Base-by-base conservation (phyloP, 2,888 invertebrate species). In the Pterobdella sp. region DNA sequence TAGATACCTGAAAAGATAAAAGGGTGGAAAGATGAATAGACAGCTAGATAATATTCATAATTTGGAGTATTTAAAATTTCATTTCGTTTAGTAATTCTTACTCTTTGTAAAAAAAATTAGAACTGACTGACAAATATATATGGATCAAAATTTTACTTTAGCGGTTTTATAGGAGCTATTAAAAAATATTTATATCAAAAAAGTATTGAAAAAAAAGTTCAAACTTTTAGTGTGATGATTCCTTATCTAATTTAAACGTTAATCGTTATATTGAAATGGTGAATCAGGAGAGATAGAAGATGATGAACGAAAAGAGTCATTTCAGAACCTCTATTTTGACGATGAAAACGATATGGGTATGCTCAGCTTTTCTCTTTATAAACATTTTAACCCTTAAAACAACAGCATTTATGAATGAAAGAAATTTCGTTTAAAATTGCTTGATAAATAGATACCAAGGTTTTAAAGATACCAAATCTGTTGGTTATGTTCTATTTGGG, bases 281-380 rank as follows among this genome's bases (percentile, higher is more conserved):
- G 60, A 56, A n/a, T 22, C 18, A 3, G 60, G 26, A 4, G 60
- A 35, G 3, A n/a, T n/a, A n/a, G 66, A 66, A 14, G 66, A 66
- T 32, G 66, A 10, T 29, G 18, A 18, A 3, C 26, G 52, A 31
- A 66, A 26, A 36, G 65, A 60, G n/a, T 10, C 63, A n/a, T 71
- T 32, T 31, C 71, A 52, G 26, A 63, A 71, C 52, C 60, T 35
- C 14, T 63, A 49, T n/a, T 71, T 66, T 42, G 71, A 71, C 10
- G 68, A 36, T 42, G 42, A 37, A 2, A 64, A 72, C 14, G 72
- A 72, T 35, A 35, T 64, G 26, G 63, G 34, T 22, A 49, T 42
- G 29, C 14, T 64, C 26, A 22, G 22, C 10, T 22, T 22, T 10
- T 64, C 26, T 22, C 26, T 26, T 10, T 64, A 64, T n/a, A 14